These are phyloP conservation scores for Drosophila orosa DNA, from an alignment of 1,140 invertebrate genomes.

Conservation along the genomic window DNA sequence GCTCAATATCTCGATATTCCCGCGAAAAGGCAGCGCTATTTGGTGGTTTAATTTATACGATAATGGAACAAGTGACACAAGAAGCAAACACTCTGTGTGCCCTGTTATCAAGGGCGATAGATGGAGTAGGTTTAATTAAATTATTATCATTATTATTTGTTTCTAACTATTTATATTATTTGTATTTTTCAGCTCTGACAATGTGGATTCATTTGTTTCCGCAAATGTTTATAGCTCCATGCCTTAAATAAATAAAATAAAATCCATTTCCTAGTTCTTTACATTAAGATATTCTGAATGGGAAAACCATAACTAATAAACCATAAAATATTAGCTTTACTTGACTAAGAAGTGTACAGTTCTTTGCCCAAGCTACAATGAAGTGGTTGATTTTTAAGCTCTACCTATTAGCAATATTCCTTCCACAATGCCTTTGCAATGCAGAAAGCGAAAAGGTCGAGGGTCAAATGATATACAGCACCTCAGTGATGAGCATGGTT, in stretches of 20 bases:
- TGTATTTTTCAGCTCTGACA: constrained; percentile 41
- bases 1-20: constrained; percentile 92
- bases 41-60: constrained; percentile 98
- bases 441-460: background rate
- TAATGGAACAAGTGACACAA: constrained; percentile 95
- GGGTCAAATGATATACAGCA: constrained; percentile 24
- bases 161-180: background rate
- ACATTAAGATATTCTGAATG: background rate
- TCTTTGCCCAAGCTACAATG: constrained; percentile 5
- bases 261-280: background rate
- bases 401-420: background rate
- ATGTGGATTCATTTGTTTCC: constrained; percentile 45
- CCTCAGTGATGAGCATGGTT: constrained; percentile 31
- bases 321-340: background rate
- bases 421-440: background rate
- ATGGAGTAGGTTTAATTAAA: constrained; percentile 88
- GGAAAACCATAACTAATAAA: constrained; percentile 6
- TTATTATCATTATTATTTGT: background rate
- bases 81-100: constrained; percentile 97
- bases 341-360: constrained; percentile 2
- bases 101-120: constrained; percentile 97
- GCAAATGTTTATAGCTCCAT: constrained; percentile 51
- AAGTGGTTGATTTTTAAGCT: constrained; percentile 16
- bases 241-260: background rate
- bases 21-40: constrained; percentile 94